Evolutionary conservation across 2,888 invertebrate species (phyloP), one percentile per base, ranked within the genome.

Genomic region (Amiota minor): DNA sequence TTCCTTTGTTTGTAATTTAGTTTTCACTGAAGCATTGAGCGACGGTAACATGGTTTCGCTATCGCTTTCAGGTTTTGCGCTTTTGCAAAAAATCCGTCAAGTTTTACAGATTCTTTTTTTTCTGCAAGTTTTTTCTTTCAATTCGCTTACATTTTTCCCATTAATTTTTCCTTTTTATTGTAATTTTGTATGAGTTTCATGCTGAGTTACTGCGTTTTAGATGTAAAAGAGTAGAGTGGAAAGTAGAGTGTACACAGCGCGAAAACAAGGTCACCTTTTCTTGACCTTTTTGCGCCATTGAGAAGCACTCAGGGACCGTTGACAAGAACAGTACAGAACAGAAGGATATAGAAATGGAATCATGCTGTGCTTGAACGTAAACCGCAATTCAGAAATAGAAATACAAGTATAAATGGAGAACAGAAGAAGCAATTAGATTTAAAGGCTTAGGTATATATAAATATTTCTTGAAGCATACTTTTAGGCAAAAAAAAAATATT

Each of bases 251-350:
- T 9, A n/a, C 35, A 35, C 35, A 35, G 35, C 35, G 16, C 14
- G 16, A 23, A 47, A 53, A 47, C 71, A 71, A 71, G 71, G 71
- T 64, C 71, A 71, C 71, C 64, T 71, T 71, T 64, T 65, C 55
- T 64, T 72, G 72, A 72, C 72, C 72, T 56, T 72, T 72, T 72
- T 55, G 12, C 45, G 50, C 50, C 46, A 50, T 20, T 64, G 62
- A 62, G 45, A 35, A n/a, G 20, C 35, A 35, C 35, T 35, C 35
- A 35, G 35, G 6, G 35, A 35, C 2, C 6, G 35, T 35, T 6
- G 35, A 35, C 2, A 35, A 2, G 35, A 35, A 35, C 35, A 1
- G 23, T 2, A 23, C 23, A 23, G 23, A 23, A 23, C 1, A 35
- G 35, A 35, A 35, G 4, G 35, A 35, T 35, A 35, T 2, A 35